Percentiles rank a stretch among this genome's conserved stretches.
Conservation (phyloP, 2,888 invertebrate genomes). For the Drosophila vallismaia region DNA sequence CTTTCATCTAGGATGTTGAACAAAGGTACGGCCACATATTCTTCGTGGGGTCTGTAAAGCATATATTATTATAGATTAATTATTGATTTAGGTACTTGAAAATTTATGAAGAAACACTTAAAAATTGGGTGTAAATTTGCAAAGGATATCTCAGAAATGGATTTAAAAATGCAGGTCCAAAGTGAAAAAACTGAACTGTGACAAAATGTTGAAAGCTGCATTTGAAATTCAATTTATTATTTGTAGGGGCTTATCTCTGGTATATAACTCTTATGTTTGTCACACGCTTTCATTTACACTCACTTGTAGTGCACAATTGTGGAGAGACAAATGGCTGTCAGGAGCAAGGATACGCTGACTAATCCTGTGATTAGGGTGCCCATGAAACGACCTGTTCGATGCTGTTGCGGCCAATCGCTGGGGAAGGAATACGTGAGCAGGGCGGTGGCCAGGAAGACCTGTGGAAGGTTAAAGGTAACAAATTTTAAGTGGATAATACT, state of each 20-base stretch:
- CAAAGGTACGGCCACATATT: conserved; percentile 83
- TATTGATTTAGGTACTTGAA: background rate
- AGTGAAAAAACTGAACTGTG: background rate
- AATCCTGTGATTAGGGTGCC: conserved; percentile 69
- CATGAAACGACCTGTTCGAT: conserved; percentile 71
- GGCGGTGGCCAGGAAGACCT: conserved; percentile 62
- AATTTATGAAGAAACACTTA: background rate
- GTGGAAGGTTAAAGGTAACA: conserved; percentile 4
- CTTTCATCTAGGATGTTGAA: conserved; percentile 85
- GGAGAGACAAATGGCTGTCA: conserved; percentile 81
- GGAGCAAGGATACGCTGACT: conserved; percentile 75
- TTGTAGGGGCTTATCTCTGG: background rate
- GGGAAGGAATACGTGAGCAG: conserved; percentile 82
- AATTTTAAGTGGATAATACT: conserved; percentile 23
- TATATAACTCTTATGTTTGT: background rate
- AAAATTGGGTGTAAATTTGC: background rate
- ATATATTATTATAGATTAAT: no score
- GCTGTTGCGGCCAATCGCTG: conserved; percentile 75
- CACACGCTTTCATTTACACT: conserved; percentile 20
- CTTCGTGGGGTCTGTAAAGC: conserved; percentile 69
- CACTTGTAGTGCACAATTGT: conserved; percentile 82
- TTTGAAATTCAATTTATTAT: background rate
- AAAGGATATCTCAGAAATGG: background rate
- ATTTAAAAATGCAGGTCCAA: background rate
- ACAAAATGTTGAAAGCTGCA: background rate